Evolutionary conservation across 2,113 vertebrate species (phyloP).

Genomic region (Cyprinodon brontotheroides): DNA sequence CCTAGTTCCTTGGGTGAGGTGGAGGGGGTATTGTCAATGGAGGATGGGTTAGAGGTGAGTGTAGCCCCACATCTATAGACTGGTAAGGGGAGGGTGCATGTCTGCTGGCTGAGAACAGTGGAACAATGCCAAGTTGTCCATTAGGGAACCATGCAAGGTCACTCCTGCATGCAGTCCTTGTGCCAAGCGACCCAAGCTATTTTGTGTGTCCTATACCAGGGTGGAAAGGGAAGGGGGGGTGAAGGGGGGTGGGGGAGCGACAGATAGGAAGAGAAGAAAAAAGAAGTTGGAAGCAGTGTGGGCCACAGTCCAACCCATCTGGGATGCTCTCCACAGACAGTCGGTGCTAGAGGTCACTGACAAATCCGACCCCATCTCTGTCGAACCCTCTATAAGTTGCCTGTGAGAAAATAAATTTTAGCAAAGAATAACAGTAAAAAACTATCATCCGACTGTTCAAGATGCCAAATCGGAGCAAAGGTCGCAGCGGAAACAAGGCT

Average conservation of each 20-base stretch:
- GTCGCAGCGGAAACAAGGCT: constrained; percentile 71
- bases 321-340: constrained; percentile 74
- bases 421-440: constrained; percentile 64
- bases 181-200: constrained; percentile 71
- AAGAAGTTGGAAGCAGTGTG: constrained; percentile 47
- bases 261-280: constrained; percentile 44
- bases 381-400: constrained; percentile 67
- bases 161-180: constrained; percentile 53
- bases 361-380: constrained; percentile 72
- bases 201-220: constrained; percentile 41
- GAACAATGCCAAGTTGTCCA: constrained; percentile 78
- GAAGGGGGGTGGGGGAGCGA: constrained; percentile 16
- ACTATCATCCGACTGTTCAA: constrained; percentile 56
- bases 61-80: constrained; percentile 57
- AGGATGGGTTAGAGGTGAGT: constrained; percentile 67
- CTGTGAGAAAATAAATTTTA: constrained; percentile 71
- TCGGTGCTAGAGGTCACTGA: constrained; percentile 75
- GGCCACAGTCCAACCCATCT: constrained; percentile 75
- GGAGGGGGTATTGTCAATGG: neutral
- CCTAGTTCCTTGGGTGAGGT: constrained; percentile 31
- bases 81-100: constrained; percentile 12
- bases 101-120: constrained; percentile 75
- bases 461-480: constrained; percentile 74
- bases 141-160: constrained; percentile 80
- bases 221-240: constrained; percentile 12